Evolutionary conservation across 2,888 invertebrate genomes (phyloP).

Genomic region (Ommatoiulus sabulosus): DNA sequence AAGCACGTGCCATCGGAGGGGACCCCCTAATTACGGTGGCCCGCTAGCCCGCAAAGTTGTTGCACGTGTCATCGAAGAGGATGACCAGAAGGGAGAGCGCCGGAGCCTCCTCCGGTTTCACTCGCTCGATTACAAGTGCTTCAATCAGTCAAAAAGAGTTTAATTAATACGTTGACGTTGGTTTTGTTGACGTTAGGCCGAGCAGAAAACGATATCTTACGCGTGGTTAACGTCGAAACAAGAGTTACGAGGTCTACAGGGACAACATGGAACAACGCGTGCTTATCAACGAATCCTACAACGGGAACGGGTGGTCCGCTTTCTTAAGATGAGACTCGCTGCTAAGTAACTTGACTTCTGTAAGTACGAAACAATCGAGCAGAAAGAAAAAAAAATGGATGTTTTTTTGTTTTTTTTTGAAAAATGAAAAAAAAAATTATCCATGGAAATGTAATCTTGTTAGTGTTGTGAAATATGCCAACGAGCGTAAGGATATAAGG

Average conservation of each 20-base stretch:
- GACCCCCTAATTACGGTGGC: neutral
- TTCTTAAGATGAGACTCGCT: neutral
- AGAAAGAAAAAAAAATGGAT: neutral
- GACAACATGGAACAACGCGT: neutral
- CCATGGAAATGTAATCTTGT: too few relatives aligned
- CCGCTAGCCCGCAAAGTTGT: neutral
- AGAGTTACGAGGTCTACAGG: neutral
- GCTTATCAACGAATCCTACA: neutral
- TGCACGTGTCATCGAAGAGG: neutral
- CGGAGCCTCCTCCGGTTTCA: neutral
- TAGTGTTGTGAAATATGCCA: too few relatives aligned
- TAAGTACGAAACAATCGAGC: neutral
- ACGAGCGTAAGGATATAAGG: too few relatives aligned
- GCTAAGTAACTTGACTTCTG: neutral
- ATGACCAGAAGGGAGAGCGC: neutral
- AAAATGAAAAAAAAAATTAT: too few relatives aligned
- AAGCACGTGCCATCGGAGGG: neutral
- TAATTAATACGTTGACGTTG: constrained; percentile 19
- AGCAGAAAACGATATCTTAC: constrained; percentile 3
- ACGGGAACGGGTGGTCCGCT: neutral
- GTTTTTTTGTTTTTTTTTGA: neutral
- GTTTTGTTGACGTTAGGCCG: constrained; percentile 19
- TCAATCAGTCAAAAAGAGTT: constrained; percentile 19
- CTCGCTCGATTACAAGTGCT: neutral
- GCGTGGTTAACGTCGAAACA: neutral